Percentiles rank a stretch among this genome's conserved stretches.
These are phyloP conservation scores for Ichneumoninae sp. DNA, from an alignment of 2,888 invertebrate genomes.

Conservation along the genomic window DNA sequence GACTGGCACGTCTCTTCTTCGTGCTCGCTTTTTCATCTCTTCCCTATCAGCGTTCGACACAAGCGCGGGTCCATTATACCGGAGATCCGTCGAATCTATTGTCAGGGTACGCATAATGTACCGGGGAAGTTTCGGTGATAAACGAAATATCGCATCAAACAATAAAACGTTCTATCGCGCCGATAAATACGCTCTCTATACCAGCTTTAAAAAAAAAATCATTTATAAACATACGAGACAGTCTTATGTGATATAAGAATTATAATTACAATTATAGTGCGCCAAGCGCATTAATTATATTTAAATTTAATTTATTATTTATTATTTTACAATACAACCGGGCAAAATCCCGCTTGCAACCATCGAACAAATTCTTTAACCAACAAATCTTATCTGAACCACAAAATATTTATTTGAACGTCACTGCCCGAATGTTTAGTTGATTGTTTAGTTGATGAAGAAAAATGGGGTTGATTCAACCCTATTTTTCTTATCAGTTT, in stretches of 20 bases:
- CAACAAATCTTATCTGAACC: no score
- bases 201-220: not conserved
- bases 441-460: no score
- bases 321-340: no score
- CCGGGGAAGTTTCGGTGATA: not conserved
- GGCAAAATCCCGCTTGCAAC: no score
- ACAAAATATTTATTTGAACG: no score
- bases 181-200: not conserved
- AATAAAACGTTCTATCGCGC: not conserved
- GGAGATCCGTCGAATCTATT: conserved; percentile 23
- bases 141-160: not conserved
- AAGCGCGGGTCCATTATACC: conserved; percentile 37
- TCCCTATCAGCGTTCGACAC: conserved; percentile 56
- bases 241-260: not conserved
- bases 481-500: no score
- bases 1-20: conserved; percentile 19
- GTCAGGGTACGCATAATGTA: not conserved
- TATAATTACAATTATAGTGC: not conserved
- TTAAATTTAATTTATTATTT: no score
- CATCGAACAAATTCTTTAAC: no score
- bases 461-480: no score
- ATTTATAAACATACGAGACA: not conserved
- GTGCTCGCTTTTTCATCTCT: conserved; percentile 8
- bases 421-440: no score
- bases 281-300: no score